Evolutionary conservation across 2,797 vertebrate genomes (phyloP), one percentile per base, ranked within the genome.

Genomic region (Caiman crocodilus): DNA sequence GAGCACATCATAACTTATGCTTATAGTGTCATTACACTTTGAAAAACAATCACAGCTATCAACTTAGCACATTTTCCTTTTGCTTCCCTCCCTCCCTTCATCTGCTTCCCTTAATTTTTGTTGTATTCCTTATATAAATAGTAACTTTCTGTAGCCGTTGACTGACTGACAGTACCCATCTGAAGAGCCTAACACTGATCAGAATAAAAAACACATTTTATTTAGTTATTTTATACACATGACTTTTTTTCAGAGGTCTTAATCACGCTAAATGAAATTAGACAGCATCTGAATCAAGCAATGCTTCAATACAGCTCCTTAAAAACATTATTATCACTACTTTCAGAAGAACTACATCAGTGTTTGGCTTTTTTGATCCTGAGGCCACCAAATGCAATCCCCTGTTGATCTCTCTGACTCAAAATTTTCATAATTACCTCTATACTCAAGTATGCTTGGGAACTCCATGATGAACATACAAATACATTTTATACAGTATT

Each of bases 281-380:
- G 59, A 30, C 50, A 18, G 71, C 56, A 74, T 55, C 21, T 15
- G 42, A 28, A 55, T 30, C 55, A 14, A 57, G 21, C 28, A 30
- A 71, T 80, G 69, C 32, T 87, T 79, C 23, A 61, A 63, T 76
- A 82, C 12, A 95, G 85, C 90, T 93, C 73, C 69, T 82, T 20
- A 60, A 69, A 63, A 87, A 14, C 10, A 30, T 42, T 89, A 42
- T 67, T 76, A 16, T 0, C 4, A 86, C 63, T 30, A 30, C 42
- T 69, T 26, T 55, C 58, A 14, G 8, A 13, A 67, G 63, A 69
- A 59, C 7, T n/a, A 7, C 3, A 16, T 26, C 57, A 77, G 10
- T 11, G 59, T 42, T 8, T 42, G 11, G 15, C 18, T 77, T 60
- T 20, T 26, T 63, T 14, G 89, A 55, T 50, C 25, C 7, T 25